Evolutionary conservation across 2,797 vertebrate species (phyloP), one percentile per base, ranked within the genome.

Genomic region (Acanthopagrus latus): DNA sequence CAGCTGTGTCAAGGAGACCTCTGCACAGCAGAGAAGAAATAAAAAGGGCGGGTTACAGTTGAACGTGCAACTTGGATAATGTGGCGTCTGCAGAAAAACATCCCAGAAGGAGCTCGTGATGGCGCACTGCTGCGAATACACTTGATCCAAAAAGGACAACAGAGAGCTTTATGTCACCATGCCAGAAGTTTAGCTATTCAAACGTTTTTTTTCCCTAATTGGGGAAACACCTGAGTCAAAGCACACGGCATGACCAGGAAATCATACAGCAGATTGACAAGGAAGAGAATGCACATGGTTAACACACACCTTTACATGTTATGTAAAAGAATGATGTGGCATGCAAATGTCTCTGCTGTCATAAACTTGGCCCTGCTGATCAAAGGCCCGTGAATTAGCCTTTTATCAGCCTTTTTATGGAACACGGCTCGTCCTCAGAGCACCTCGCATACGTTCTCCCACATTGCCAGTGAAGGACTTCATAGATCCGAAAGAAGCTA

Each of bases 1-100:
- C 92, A 93, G 92, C 90, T 93, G 93, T 78, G 76, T 27, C 4
- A 25, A 70, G 56, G 55, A 76, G 80, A 70, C 74, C 33, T 77
- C 78, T 54, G 76, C 52, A 67, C 58, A 8, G 51, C 72, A 2
- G 67, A 58, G 64, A 50, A 58, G 65, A 76, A 64, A 71, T 14
- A 69, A 55, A 63, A 76, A 76, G 3, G 25, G 62, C 14, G 71
- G 76, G 69, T 56, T 73, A 68, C 55, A 65, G 73, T 48, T 71
- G 63, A 83, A 60, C 33, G 7, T 67, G 55, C 44, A 23, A 58
- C 73, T 58, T 46, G 51, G 67, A 76, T 72, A 77, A 72, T 64
- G 74, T 74, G 63, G 71, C 68, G 3, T 68, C 64, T 81, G 79
- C 63, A 64, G 66, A 75, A 70, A 76, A 72, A 80, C 38, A 54